phyloP scores from a whole-genome alignment of 2,797 vertebrate species.

The Falco biarmicus region DNA sequence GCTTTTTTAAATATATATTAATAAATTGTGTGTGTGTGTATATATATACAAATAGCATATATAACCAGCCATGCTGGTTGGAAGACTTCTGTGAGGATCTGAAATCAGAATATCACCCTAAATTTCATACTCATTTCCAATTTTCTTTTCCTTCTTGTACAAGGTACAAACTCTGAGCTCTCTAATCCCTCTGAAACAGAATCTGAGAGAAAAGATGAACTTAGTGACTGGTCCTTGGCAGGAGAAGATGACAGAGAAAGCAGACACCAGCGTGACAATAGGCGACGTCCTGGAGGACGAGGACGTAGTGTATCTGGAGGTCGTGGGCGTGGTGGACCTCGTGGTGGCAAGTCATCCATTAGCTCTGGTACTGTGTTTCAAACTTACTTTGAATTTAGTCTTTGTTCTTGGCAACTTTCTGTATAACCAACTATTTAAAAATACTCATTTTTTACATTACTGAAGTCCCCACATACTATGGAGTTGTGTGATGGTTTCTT shows the following conservation, averaged over 20 bases:
- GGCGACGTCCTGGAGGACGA: conserved; percentile 85
- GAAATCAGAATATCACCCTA: not conserved
- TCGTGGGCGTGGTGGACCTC: conserved; percentile 87
- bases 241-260: conserved; percentile 89
- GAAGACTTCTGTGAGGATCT: not conserved
- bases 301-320: conserved; percentile 89
- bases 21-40: not conserved
- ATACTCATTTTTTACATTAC: not conserved
- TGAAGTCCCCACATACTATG: no score
- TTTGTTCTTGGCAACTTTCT: not conserved
- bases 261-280: conserved; percentile 83
- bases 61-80: not conserved
- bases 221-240: conserved; percentile 96
- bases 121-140: not conserved
- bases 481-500: not conserved
- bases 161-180: conserved; percentile 96
- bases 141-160: conserved; percentile 22
- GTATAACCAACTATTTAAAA: not conserved
- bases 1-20: not conserved
- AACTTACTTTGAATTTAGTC: not conserved
- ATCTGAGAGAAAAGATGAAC: conserved; percentile 94
- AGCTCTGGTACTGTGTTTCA: conserved; percentile 84
- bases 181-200: conserved; percentile 97
- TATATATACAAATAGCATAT: not conserved
- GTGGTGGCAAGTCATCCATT: conserved; percentile 87